Evolutionary conservation across 2,888 invertebrate species (phyloP), one percentile per base, ranked within the genome.

Genomic region (Drosophila picticornis): DNA sequence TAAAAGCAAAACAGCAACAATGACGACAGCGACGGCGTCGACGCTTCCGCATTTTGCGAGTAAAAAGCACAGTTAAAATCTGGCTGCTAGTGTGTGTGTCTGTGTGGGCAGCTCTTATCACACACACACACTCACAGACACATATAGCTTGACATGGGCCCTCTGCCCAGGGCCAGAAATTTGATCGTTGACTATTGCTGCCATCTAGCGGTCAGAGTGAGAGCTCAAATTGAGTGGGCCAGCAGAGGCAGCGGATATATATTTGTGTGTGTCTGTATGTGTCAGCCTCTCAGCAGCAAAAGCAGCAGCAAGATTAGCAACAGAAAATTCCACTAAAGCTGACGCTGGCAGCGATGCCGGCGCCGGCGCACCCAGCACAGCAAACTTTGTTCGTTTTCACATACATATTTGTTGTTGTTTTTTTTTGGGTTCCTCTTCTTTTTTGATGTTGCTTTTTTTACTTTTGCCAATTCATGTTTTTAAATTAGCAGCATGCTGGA

Each of bases 391-490:
- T 71, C 66, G 67, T 77, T 81, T 81, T 81, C 72, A 72, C 52
- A 77, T 72, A 65, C 68, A 72, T 19, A 11, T 57, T 70, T 22
- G 36, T 60, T 32, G 16, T 65, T 27, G 36, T 59, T 29, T 61
- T 68, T 43, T 59, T 53, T 57, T 64, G 32, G 46, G 67, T 57
- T 72, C 43, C 59, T 57, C 64, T 27, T 50, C 59, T 51, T 51
- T 70, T 77, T 60, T 51, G 7, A 25, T 25, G 46, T 25, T 60
- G 43, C 43, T 31, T 56, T 25, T 51, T 43, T 66, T 55, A 40
- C 53, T 76, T 81, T 75, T 82, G 84, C 73, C 77, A 73, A 82
- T 84, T 84, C 90, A 90, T 84, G 83, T 74, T 88, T 77, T 72
- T 80, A 90, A 84, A 87, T 84, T 81, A 87, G 82, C 82, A 79